Conservation (phyloP, 1,140 invertebrate species). For the Ips typographus region DNA sequence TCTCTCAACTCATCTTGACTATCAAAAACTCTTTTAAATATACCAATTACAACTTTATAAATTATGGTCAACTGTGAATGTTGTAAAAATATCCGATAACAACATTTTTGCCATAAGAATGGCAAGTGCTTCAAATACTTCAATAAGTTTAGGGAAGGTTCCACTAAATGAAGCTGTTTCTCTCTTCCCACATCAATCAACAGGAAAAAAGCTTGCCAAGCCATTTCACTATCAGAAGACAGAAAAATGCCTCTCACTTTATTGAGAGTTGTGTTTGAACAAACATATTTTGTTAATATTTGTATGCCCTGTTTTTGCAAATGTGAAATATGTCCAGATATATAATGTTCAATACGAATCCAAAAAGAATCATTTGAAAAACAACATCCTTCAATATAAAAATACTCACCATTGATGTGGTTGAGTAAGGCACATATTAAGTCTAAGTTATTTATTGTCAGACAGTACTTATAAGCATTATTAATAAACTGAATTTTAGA, state of each 20-base stretch:
- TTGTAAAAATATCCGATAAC: constrained; percentile 40
- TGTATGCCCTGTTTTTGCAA: constrained; percentile 32
- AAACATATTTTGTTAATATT: constrained; percentile 24
- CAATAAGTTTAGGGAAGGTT: constrained; percentile 44
- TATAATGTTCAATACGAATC: constrained; percentile 10
- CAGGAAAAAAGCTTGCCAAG: constrained; percentile 47
- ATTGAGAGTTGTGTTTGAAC: constrained; percentile 12
- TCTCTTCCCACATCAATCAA: constrained; percentile 48
- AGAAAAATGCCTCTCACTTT: constrained; percentile 26
- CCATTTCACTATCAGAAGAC: constrained; percentile 25
- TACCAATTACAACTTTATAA: constrained; percentile 24
- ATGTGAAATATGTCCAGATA: neutral
- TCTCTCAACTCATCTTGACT: constrained; percentile 6
- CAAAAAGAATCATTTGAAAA: constrained; percentile 20
- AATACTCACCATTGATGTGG: neutral
- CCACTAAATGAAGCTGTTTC: constrained; percentile 48
- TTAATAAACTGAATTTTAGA: constrained; percentile 10
- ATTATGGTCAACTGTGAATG: constrained; percentile 40
- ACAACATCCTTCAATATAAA: constrained; percentile 2
- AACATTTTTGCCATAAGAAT: constrained; percentile 44
- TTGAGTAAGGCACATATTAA: constrained; percentile 21
- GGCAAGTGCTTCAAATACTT: constrained; percentile 39
- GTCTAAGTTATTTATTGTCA: constrained; percentile 24
- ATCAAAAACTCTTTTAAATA: constrained; percentile 34
- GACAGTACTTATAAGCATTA: constrained; percentile 15